Conservation (phyloP, 2,888 invertebrate species). For the Oscheius onirici region DNA sequence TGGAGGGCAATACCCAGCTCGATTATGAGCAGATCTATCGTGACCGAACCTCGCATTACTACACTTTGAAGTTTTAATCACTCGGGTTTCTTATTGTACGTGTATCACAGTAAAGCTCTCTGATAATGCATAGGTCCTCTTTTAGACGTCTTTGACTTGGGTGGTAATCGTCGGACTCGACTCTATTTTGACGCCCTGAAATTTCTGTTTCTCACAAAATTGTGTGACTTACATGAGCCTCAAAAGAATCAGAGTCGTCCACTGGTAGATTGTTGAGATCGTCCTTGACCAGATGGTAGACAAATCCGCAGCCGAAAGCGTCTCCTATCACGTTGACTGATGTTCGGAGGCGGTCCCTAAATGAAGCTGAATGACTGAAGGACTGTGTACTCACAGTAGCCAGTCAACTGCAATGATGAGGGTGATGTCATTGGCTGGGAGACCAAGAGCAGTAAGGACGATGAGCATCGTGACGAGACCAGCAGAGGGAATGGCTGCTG, state of each 20-base stretch:
- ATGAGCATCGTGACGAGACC: conserved; percentile 72
- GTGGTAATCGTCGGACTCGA: too few relatives aligned
- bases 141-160: too few relatives aligned
- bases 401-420: conserved; percentile 75
- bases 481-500: conserved; percentile 82
- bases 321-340: conserved; percentile 92
- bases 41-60: background rate
- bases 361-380: background rate
- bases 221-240: conserved; percentile 39
- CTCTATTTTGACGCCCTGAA: too few relatives aligned
- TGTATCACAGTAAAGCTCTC: too few relatives aligned
- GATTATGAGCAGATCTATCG: conserved; percentile 7
- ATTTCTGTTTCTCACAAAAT: background rate
- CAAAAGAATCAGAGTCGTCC: conserved; percentile 12
- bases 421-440: conserved; percentile 74
- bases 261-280: conserved; percentile 37
- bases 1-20: conserved; percentile 8
- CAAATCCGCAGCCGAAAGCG: conserved; percentile 90
- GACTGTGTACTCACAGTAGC: conserved; percentile 72
- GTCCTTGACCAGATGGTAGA: conserved; percentile 73
- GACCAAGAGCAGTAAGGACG: conserved; percentile 74
- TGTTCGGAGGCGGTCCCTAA: conserved; percentile 79
- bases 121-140: too few relatives aligned
- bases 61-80: background rate
- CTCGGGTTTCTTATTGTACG: too few relatives aligned